phyloP scores from a whole-genome alignment of 2,113 vertebrate genomes.

The Atherinomorus stipes region DNA sequence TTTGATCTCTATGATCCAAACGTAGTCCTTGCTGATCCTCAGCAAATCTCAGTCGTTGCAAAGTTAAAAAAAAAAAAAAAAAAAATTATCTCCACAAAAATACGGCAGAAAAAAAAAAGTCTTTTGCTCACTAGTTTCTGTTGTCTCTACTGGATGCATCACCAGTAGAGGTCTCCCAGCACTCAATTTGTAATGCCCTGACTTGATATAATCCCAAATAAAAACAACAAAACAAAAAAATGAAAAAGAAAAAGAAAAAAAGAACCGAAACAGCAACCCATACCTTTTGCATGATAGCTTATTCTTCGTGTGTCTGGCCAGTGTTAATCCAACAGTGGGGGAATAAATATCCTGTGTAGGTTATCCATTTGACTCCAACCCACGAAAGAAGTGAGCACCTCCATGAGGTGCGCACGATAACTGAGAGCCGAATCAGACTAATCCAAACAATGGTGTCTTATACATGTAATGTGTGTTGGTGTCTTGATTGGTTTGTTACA shows the following conservation, averaged over 20 bases:
- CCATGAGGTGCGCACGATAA: constrained; percentile 49
- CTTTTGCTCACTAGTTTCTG: constrained; percentile 79
- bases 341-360: constrained; percentile 85
- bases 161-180: constrained; percentile 79
- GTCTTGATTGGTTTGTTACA: constrained; percentile 69
- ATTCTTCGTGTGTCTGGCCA: constrained; percentile 76
- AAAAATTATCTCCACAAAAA: constrained; percentile 82
- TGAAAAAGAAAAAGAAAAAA: constrained; percentile 60
- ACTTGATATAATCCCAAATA: constrained; percentile 80
- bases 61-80: too few relatives aligned
- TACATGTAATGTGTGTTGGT: constrained; percentile 61
- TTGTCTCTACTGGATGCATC: constrained; percentile 65
- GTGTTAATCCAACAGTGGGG: constrained; percentile 91
- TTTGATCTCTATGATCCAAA: constrained; percentile 75
- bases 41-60: constrained; percentile 73
- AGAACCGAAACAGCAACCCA: constrained; percentile 59
- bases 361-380: constrained; percentile 84
- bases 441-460: constrained; percentile 80
- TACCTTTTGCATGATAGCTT: constrained; percentile 74
- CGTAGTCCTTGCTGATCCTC: constrained; percentile 60
- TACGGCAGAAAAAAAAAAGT: constrained; percentile 56
- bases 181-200: constrained; percentile 76
- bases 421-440: constrained; percentile 73
- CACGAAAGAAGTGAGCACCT: constrained; percentile 56
- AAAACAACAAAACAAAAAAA: constrained; percentile 68